These are phyloP conservation scores for Spialia ferax DNA, from an alignment of 2,888 invertebrate species.

Conservation along the genomic window DNA sequence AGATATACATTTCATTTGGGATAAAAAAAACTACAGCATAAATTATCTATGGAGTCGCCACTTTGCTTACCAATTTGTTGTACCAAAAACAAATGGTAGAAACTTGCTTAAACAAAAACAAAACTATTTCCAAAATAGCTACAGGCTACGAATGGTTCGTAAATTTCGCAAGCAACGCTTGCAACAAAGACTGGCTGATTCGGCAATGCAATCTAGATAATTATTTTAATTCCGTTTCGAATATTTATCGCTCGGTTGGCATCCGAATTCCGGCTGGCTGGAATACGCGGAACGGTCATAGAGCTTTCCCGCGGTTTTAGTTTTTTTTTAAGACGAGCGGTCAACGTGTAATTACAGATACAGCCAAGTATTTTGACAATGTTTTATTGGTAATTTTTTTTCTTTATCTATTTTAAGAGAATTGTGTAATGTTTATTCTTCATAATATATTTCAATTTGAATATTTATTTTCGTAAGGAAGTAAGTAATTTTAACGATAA, in stretches of 20 bases:
- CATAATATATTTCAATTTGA: no score
- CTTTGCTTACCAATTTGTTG: no score
- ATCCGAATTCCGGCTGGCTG: conserved; percentile 49
- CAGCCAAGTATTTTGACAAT: conserved; percentile 22
- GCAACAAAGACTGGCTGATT: conserved; percentile 40
- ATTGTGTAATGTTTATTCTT: no score
- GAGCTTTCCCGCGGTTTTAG: conserved; percentile 36
- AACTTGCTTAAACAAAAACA: background rate
- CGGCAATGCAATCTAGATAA: conserved; percentile 72
- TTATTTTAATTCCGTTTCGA: conserved; percentile 74
- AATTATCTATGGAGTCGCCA: no score
- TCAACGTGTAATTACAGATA: conserved; percentile 26
- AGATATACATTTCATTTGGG: no score
- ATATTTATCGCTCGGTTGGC: conserved; percentile 51
- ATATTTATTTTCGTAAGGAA: no score
- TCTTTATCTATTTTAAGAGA: background rate
- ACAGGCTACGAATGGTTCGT: conserved; percentile 4
- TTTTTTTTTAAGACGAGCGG: conserved; percentile 30
- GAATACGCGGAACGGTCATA: conserved; percentile 39
- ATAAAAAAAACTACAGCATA: no score
- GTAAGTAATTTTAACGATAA: no score
- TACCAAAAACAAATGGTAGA: background rate
- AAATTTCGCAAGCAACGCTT: conserved; percentile 34
- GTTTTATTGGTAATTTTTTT: background rate
- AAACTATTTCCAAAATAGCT: conserved; percentile 24